Conservation (phyloP, 2,888 invertebrate species). For the Andrena bicolor region DNA sequence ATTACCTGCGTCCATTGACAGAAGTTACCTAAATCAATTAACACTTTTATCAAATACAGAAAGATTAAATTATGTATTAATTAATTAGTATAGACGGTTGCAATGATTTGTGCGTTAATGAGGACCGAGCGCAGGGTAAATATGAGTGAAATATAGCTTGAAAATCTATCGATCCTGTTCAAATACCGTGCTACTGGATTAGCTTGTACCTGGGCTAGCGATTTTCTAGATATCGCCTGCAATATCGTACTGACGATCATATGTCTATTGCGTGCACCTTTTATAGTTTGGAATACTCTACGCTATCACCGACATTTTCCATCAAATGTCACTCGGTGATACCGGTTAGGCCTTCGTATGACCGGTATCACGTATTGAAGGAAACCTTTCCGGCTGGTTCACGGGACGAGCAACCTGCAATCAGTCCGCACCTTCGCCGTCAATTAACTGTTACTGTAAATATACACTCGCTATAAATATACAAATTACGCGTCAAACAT, state of each 20-base stretch:
- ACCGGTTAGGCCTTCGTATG: constrained; percentile 72
- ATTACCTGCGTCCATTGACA: too few species aligned
- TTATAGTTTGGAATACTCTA: constrained; percentile 72
- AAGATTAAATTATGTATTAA: too few species aligned
- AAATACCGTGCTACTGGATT: not conserved
- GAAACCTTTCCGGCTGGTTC: constrained; percentile 49
- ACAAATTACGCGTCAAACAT: constrained; percentile 13
- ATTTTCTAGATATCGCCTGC: constrained; percentile 56
- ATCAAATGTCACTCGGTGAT: constrained; percentile 77
- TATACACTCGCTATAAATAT: constrained; percentile 33
- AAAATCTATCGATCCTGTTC: not conserved
- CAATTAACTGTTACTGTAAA: constrained; percentile 37
- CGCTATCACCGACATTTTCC: constrained; percentile 68
- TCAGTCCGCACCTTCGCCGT: constrained; percentile 45
- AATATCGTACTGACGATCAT: constrained; percentile 67
- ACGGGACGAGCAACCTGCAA: constrained; percentile 45
- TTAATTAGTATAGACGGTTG: too few species aligned
- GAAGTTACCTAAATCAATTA: too few species aligned
- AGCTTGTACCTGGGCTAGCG: constrained; percentile 18
- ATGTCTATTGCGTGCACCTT: constrained; percentile 63
- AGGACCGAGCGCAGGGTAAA: not conserved
- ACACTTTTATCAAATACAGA: too few species aligned
- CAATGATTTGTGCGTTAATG: not conserved
- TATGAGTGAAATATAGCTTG: not conserved
- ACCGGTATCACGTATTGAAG: constrained; percentile 46